Base-by-base conservation (phyloP, 2,113 vertebrate genomes). In the Nannobrachium achirus region DNA sequence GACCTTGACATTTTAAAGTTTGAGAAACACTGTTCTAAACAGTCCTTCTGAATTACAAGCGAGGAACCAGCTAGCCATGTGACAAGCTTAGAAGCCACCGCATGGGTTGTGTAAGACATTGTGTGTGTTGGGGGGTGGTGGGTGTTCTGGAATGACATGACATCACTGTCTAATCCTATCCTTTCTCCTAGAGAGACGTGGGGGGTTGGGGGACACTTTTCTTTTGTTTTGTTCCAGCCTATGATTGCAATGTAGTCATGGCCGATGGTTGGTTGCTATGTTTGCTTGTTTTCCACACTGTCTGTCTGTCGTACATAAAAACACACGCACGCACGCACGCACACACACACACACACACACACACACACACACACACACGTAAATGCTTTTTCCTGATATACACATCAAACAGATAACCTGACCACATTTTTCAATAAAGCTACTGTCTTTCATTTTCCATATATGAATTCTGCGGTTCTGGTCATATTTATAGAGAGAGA, bases 111-210 rank as follows among this genome's bases (percentile, higher is more conserved):
- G 25, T 59, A 6, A 11, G 8, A 46, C 2, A 14, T 46, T 69
- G 44, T 73, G 71, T 73, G 69, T 83, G 75, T 42, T 66, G 38
- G 6, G 41, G 65, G 64, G 69, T 83, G 75, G 42, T 66, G 38
- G 6, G 41, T 63, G 64, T 81, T 79, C 8, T 44, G 40, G 59
- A 0, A 7, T 59, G 51, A 61, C 58, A 89, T 88, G 81, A 86
- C 86, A 76, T 89, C 75, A 88, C 57, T 87, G 87, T 88, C 86
- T 83, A 83, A 76, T 78, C 67, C 86, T 87, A 88, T 89, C 81
- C 3, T 81, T 33, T 45, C 9, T 42, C 42, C 45, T 46, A 66
- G 42, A 25, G 78, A 74, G 75, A 75, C 41, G 57, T 59, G 15
- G 41, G 75, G 80, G 71, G 78, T 18, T 83, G 80, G 88, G 25